Conservation (phyloP, 2,113 vertebrate genomes). For the Stigmatopora nigra region DNA sequence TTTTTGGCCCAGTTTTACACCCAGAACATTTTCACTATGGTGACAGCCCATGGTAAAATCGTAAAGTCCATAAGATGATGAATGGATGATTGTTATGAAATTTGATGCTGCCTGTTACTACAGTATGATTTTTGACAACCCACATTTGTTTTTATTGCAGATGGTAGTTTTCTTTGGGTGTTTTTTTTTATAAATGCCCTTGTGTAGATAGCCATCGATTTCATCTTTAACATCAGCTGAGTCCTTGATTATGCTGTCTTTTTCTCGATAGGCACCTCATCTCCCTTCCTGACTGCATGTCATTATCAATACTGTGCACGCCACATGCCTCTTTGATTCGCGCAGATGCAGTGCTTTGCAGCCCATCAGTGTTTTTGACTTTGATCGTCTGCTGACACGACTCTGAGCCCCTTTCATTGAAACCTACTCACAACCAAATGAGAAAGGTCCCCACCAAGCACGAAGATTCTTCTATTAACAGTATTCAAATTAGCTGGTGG, state of each 20-base stretch:
- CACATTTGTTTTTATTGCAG: background rate
- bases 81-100: background rate
- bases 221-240: background rate
- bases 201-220: no score
- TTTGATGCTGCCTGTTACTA: background rate
- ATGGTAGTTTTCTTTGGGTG: background rate
- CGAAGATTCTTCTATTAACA: constrained; percentile 26
- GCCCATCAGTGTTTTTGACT: background rate
- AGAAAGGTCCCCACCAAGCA: constrained; percentile 14
- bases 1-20: no score
- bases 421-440: background rate
- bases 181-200: background rate
- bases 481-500: constrained; percentile 43
- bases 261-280: background rate
- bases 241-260: background rate
- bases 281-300: background rate
- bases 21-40: no score
- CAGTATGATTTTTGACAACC: background rate
- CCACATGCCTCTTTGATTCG: background rate
- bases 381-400: constrained; percentile 5
- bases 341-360: constrained; percentile 1
- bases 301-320: background rate
- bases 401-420: constrained; percentile 1
- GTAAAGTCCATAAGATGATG: no score
- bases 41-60: no score